These are phyloP conservation scores for Melanostigma gelatinosum DNA, from an alignment of 2,113 vertebrate species.

Conservation along the genomic window DNA sequence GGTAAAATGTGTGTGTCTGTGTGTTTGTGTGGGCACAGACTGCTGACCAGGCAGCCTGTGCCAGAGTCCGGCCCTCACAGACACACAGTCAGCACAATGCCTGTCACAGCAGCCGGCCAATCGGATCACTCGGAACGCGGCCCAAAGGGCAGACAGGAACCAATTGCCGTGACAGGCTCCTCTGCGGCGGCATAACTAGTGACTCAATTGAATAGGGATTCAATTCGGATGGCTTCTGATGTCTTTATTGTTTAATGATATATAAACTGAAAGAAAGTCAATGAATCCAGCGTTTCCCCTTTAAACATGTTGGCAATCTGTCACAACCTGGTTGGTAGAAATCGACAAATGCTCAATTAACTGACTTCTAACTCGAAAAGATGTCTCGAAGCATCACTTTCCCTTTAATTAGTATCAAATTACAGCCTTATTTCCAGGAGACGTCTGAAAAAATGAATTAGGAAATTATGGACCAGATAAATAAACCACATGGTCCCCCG, in stretches of 20 bases:
- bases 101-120: conserved; percentile 72
- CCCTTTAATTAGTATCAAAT: too few species aligned
- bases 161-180: conserved; percentile 42
- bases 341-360: neutral
- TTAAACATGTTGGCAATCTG: neutral
- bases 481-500: neutral
- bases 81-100: conserved; percentile 84
- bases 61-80: conserved; percentile 72
- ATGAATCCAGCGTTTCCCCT: neutral
- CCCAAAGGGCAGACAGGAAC: conserved; percentile 62
- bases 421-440: neutral
- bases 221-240: neutral
- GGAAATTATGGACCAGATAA: neutral
- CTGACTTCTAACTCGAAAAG: neutral
- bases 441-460: neutral
- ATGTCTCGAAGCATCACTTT: neutral
- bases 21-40: conserved; percentile 57
- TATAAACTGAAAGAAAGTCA: neutral
- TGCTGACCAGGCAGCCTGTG: conserved; percentile 78
- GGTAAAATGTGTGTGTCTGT: conserved; percentile 26
- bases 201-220: conserved; percentile 18
- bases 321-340: neutral
- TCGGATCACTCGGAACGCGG: conserved; percentile 42
- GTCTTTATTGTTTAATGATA: neutral
- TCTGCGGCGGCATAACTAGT: conserved; percentile 18